Conservation (phyloP, 1,140 invertebrate genomes). For the Delia radicum region DNA sequence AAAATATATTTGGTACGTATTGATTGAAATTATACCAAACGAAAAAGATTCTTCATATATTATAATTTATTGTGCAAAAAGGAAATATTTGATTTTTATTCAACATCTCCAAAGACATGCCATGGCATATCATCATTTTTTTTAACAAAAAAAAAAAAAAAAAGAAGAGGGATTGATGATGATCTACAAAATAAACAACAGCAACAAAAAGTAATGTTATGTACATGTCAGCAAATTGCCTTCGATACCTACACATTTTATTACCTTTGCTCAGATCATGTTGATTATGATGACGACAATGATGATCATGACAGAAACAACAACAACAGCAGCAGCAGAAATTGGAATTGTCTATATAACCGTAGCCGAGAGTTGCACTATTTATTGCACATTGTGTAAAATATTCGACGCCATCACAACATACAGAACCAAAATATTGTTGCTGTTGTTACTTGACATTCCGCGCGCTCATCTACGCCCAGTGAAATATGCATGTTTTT, state of each 20-base stretch:
- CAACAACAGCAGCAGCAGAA: background rate
- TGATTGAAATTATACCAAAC: no score
- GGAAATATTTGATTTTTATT: background rate
- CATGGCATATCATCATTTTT: background rate
- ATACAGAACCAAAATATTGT: slow-evolving; percentile 7
- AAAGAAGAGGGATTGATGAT: slow-evolving; percentile 11
- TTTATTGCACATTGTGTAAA: slow-evolving; percentile 23
- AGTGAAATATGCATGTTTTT: slow-evolving; percentile 16
- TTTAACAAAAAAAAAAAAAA: no score
- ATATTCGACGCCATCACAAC: slow-evolving; percentile 20
- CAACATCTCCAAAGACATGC: background rate
- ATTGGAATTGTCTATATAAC: background rate
- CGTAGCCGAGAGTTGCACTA: slow-evolving; percentile 4
- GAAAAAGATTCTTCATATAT: no score
- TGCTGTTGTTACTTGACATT: slow-evolving; percentile 11
- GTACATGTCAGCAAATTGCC: slow-evolving; percentile 20
- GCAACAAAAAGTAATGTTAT: slow-evolving; percentile 4
- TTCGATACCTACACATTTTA: slow-evolving; percentile 21
- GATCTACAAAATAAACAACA: background rate
- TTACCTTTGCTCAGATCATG: background rate
- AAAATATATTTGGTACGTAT: no score
- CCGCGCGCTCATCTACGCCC: slow-evolving; percentile 17
- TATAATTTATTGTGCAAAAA: no score
- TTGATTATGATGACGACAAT: slow-evolving; percentile 2
- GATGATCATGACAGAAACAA: background rate